Evolutionary conservation across 2,888 invertebrate species (phyloP).

Genomic region (Reticulitermes lucifugus): DNA sequence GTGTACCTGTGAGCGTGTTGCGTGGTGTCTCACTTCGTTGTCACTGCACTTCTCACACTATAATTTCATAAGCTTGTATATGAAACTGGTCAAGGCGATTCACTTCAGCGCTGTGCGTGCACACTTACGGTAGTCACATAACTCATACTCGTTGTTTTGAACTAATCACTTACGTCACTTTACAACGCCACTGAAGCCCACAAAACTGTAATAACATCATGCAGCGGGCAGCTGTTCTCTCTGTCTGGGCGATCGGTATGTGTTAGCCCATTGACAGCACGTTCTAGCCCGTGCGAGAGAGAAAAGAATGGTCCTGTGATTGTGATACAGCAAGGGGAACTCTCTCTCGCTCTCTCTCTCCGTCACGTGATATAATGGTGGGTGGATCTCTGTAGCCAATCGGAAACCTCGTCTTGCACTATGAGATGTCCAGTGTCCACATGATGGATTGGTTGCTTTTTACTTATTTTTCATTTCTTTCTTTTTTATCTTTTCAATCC

Average conservation of each 20-base stretch:
- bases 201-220: neutral
- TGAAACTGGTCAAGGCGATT: too few species aligned
- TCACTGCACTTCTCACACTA: too few species aligned
- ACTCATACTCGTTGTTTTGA: neutral
- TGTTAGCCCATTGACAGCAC: constrained; percentile 8
- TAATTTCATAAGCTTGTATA: too few species aligned
- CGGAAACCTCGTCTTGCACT: constrained; percentile 42
- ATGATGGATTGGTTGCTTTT: constrained; percentile 47
- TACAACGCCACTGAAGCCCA: neutral
- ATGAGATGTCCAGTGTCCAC: constrained; percentile 41
- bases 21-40: too few species aligned
- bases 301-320: constrained; percentile 28
- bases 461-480: constrained; percentile 39
- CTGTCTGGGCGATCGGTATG: neutral
- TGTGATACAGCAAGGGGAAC: constrained; percentile 32
- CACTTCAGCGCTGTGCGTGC: too few species aligned
- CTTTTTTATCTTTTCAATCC: constrained; percentile 23
- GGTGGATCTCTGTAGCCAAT: constrained; percentile 48
- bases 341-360: constrained; percentile 20
- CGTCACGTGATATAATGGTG: constrained; percentile 44
- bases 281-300: neutral
- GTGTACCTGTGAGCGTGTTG: too few species aligned
- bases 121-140: neutral
- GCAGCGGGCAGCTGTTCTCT: constrained; percentile 21
- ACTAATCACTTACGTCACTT: constrained; percentile 8